These are phyloP conservation scores for Myxocyprinus asiaticus DNA, from an alignment of 2,113 vertebrate genomes.

Conservation along the genomic window DNA sequence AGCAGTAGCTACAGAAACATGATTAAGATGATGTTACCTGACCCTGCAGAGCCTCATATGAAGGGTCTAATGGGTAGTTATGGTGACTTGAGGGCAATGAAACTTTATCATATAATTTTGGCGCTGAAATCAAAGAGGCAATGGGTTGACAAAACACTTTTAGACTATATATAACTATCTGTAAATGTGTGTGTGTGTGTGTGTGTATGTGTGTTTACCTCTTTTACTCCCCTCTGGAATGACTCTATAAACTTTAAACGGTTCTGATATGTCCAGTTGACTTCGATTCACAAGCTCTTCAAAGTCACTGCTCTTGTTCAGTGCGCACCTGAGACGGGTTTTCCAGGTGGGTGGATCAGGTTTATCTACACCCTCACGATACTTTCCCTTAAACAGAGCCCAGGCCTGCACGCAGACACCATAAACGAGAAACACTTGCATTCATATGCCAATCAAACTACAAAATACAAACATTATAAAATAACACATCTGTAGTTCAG, in stretches of 20 bases:
- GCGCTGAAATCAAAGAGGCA: slow-evolving; percentile 65
- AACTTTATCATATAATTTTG: slow-evolving; percentile 84
- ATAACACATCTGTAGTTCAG: too few relatives aligned
- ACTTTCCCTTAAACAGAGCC: slow-evolving; percentile 98
- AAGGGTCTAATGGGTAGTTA: slow-evolving; percentile 75
- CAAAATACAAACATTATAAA: background rate
- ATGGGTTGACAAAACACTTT: too few relatives aligned
- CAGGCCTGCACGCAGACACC: slow-evolving; percentile 82
- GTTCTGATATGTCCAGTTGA: slow-evolving; percentile 97
- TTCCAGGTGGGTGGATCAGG: slow-evolving; percentile 98
- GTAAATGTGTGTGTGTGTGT: too few relatives aligned
- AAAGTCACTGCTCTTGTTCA: slow-evolving; percentile 98
- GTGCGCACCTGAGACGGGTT: slow-evolving; percentile 91
- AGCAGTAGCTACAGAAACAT: too few relatives aligned
- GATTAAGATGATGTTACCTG: slow-evolving; percentile 74
- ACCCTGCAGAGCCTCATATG: slow-evolving; percentile 79
- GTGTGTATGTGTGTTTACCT: slow-evolving; percentile 69
- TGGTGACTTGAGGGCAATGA: slow-evolving; percentile 78
- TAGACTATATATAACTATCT: too few relatives aligned
- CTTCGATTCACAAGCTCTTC: slow-evolving; percentile 93
- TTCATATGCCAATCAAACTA: slow-evolving; percentile 15
- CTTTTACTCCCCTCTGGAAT: slow-evolving; percentile 94
- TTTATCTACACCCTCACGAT: slow-evolving; percentile 93
- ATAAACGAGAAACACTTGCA: too few relatives aligned
- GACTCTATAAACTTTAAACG: slow-evolving; percentile 96